A percentile compares a stretch with the other conserved stretches of the same genome.
These are phyloP conservation scores for Melanogrammus aeglefinus DNA, from an alignment of 2,797 vertebrate species.

Conservation along the genomic window DNA sequence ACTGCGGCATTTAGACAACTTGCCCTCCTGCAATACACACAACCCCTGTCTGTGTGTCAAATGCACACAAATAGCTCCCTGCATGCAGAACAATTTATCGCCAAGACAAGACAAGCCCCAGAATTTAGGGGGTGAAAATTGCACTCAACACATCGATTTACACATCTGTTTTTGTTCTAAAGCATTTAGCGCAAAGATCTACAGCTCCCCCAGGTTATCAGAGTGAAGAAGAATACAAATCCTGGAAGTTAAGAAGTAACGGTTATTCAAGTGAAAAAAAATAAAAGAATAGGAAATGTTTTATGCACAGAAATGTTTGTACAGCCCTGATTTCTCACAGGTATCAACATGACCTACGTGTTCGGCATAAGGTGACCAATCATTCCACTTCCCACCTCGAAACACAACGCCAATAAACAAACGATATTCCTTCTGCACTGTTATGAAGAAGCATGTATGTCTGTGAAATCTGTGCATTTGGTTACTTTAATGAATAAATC, in stretches of 20 bases:
- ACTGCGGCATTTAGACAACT: constrained; percentile 65
- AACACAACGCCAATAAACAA: not conserved
- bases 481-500: too few species aligned
- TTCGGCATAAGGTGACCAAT: not conserved
- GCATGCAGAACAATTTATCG: constrained; percentile 55
- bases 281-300: not conserved
- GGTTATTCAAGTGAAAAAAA: not conserved
- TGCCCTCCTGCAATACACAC: constrained; percentile 54
- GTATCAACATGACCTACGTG: not conserved
- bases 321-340: not conserved
- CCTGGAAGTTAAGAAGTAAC: not conserved
- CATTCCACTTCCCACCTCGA: not conserved
- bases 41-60: constrained; percentile 62
- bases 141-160: constrained; percentile 73
- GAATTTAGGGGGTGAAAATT: constrained; percentile 71
- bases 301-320: not conserved
- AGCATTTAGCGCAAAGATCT: constrained; percentile 69
- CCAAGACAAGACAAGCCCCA: constrained; percentile 58
- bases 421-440: not conserved
- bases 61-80: constrained; percentile 68
- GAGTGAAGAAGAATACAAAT: constrained; percentile 49
- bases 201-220: not conserved
- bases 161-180: constrained; percentile 58
- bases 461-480: too few species aligned
- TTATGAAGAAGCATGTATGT: too few species aligned